Conservation (phyloP, 2,797 vertebrate genomes). For the Tarsius wallacei region DNA sequence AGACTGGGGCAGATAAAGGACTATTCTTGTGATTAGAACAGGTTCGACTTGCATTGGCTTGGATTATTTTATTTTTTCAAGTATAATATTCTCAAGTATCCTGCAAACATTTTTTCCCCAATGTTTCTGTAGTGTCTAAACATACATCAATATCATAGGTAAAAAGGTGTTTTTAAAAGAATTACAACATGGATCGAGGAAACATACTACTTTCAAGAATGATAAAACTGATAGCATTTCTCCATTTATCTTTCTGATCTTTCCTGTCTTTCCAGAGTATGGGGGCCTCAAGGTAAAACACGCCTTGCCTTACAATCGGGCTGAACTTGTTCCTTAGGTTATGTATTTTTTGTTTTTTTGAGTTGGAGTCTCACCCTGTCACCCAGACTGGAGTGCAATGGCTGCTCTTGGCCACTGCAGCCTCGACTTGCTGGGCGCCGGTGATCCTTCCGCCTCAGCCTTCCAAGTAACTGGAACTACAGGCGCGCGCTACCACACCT, state of each 20-base stretch:
- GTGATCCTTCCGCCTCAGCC: too few relatives aligned
- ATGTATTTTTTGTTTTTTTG: too few relatives aligned
- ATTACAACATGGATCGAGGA: not conserved
- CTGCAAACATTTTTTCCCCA: not conserved
- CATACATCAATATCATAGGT: not conserved
- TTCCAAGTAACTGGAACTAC: too few relatives aligned
- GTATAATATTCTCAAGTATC: not conserved
- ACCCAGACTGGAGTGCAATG: too few relatives aligned
- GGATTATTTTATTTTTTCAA: conserved; percentile 56
- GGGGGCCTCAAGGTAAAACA: not conserved
- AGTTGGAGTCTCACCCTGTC: too few relatives aligned
- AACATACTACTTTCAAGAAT: not conserved
- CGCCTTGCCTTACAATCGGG: not conserved
- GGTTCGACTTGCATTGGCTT: not conserved
- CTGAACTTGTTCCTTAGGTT: not conserved
- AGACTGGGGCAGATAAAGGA: conserved; percentile 43
- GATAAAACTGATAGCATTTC: not conserved
- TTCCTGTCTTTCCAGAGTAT: not conserved
- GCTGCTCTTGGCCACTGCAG: too few relatives aligned
- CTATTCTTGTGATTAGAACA: conserved; percentile 37
- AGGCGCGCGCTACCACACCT: too few relatives aligned
- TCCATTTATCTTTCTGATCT: not conserved
- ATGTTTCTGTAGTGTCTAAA: conserved; percentile 17
- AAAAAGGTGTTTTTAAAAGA: conserved; percentile 9
- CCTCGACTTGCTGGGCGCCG: too few relatives aligned